These are phyloP conservation scores for Catharus minimus DNA, from an alignment of 2,113 vertebrate genomes.

Conservation along the genomic window DNA sequence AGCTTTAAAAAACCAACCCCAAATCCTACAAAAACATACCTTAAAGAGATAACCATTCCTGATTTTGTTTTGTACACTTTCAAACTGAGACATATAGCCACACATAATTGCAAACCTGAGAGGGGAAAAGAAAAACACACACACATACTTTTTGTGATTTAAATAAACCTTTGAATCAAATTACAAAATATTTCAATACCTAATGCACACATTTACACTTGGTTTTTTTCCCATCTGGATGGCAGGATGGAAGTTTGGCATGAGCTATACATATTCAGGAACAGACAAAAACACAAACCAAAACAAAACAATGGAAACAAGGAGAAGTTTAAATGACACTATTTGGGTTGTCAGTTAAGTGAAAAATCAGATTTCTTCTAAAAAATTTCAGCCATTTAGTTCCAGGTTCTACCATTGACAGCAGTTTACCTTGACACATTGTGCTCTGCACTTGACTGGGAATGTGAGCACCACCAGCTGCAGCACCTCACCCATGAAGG, in stretches of 20 bases:
- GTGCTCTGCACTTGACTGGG: neutral
- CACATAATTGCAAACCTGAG: constrained; percentile 94
- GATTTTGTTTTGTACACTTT: constrained; percentile 94
- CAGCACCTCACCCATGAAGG: neutral
- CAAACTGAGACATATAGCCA: constrained; percentile 91
- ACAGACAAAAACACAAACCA: neutral
- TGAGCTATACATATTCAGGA: neutral
- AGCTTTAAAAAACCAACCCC: neutral
- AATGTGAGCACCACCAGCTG: rapidly evolving
- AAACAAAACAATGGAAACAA: neutral
- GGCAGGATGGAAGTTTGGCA: neutral
- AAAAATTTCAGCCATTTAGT: neutral
- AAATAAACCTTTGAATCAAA: constrained; percentile 34
- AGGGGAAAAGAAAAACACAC: constrained; percentile 64
- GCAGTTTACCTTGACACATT: neutral
- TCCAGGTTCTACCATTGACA: neutral
- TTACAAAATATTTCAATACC: constrained; percentile 43
- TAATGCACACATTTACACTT: constrained; percentile 17
- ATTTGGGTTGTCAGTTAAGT: neutral
- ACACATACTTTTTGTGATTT: constrained; percentile 63
- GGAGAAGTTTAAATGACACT: neutral
- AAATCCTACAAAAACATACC: constrained; percentile 77
- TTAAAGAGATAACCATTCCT: constrained; percentile 94
- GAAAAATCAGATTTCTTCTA: neutral
- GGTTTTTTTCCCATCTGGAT: neutral